phyloP scores from a whole-genome alignment of 2,888 invertebrate genomes.

The Spilarctia lutea region DNA sequence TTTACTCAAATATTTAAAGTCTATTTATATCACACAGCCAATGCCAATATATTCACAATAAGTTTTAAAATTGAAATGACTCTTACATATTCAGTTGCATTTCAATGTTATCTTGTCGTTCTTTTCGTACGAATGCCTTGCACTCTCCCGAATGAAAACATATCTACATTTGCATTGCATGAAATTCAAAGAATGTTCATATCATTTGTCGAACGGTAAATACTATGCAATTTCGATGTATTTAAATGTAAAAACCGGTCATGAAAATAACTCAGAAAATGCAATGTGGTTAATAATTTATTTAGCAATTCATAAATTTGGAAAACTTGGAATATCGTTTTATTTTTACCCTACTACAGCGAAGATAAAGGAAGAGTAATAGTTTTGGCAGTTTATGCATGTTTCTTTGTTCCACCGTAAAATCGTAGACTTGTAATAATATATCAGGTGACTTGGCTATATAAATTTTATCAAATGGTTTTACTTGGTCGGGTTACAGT shows the following conservation, averaged over 20 bases:
- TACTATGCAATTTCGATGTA: slow-evolving; percentile 9
- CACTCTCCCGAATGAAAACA: slow-evolving; percentile 15
- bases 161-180: slow-evolving; percentile 17
- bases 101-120: not conserved
- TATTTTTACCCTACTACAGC: not conserved
- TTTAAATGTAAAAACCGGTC: slow-evolving; percentile 6
- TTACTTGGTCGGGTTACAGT: too few species aligned
- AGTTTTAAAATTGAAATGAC: slow-evolving; percentile 17
- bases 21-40: not conserved
- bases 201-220: slow-evolving; percentile 6
- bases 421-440: too few species aligned
- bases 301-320: not conserved
- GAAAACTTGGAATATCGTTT: not conserved
- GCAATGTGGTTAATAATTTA: not conserved
- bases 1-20: not conserved
- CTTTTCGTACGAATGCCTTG: slow-evolving; percentile 8
- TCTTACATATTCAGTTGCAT: slow-evolving; percentile 10
- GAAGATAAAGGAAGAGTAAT: too few species aligned
- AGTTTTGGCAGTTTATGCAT: too few species aligned
- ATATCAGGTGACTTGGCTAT: too few species aligned
- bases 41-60: slow-evolving; percentile 12
- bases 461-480: too few species aligned
- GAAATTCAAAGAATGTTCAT: slow-evolving; percentile 20
- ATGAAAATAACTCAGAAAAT: not conserved
- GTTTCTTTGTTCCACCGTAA: too few species aligned